Evolutionary conservation across 64 coral and sea anemone genomes (phyloP), one percentile per base, ranked within the genome.

Genomic region (Montipora sp.): DNA sequence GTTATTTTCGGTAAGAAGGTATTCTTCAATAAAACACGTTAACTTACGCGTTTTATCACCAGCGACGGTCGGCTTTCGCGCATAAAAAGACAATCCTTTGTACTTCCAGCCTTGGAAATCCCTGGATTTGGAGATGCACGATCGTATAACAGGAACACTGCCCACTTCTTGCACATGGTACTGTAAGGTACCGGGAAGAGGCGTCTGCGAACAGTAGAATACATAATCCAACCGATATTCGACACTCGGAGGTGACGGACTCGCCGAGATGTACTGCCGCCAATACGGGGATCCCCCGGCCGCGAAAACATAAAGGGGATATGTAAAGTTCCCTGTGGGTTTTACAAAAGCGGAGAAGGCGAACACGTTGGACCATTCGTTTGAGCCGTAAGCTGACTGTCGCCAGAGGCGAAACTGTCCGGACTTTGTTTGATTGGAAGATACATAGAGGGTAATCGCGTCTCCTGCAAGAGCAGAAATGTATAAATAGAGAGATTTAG

Each of bases 201-300:
- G 53, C 15, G 48, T 89, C 74, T 89, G 53, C 12, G 98, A 96
- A 2, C 84, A 95, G 65, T 89, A 99, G 57, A 99, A 99, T 92
- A 94, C 94, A 16, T 96, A 99, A 53, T 99, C 98, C 47, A 96
- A 60, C 19, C 98, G 92, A 58, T 99, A 99, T 57, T 96, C 98
- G 8, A 88, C 23, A 87, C 98, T 96, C 3, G 98, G 98, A 0
- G 94, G 98, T 6, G 72, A 44, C 0, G 91, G 79, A 48, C 74
- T 94, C 2, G 88, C 77, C 3, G 94, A 88, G 27, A 99, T 92
- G 46, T 87, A 99, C 80, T 99, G 98, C 4, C 98, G 91, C 98
- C 98, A 99, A 47, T 99, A 92, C 1, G 98, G 98, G 8, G 98
- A 99, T 8, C 98, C 98, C 13, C 94, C 94, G 4, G 97, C 92